Conservation (phyloP, 2,888 invertebrate species). For the Tigriopus californicus region DNA sequence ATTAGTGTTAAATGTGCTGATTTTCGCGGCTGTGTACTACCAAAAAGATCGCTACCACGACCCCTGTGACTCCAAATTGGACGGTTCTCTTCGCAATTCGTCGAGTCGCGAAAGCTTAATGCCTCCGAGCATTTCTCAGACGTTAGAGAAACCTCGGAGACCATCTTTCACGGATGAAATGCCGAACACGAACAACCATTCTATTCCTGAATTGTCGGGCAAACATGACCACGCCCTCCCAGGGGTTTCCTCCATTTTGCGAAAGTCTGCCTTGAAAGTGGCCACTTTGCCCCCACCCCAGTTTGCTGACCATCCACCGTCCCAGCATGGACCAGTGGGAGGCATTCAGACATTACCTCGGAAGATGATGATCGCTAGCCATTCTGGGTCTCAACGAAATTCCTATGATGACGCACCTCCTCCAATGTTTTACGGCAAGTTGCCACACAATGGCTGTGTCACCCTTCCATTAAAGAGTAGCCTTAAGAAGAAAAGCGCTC, state of each 20-base stretch:
- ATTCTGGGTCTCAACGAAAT: too few species aligned
- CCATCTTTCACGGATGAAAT: background rate
- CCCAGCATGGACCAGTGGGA: constrained; percentile 15
- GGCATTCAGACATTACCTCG: background rate
- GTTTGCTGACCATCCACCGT: constrained; percentile 52
- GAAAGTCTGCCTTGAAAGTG: constrained; percentile 16
- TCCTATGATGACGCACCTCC: too few species aligned
- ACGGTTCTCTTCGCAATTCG: background rate
- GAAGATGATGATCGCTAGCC: background rate
- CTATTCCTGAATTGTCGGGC: background rate
- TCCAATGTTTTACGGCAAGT: too few species aligned
- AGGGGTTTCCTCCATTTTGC: constrained; percentile 1
- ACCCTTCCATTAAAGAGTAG: constrained; percentile 15
- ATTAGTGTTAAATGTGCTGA: constrained; percentile 71
- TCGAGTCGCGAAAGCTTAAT: background rate
- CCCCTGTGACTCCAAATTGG: constrained; percentile 1
- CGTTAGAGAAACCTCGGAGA: background rate
- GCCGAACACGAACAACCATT: background rate
- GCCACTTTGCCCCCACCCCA: constrained; percentile 56
- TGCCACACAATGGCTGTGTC: too few species aligned
- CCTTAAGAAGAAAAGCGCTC: constrained; percentile 7
- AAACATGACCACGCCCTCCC: background rate
- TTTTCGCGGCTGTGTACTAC: constrained; percentile 86
- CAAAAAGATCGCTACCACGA: constrained; percentile 33
- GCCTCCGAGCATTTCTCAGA: constrained; percentile 8